Evolutionary conservation across 2,888 invertebrate genomes (phyloP).

Genomic region (Apamea epomidion): DNA sequence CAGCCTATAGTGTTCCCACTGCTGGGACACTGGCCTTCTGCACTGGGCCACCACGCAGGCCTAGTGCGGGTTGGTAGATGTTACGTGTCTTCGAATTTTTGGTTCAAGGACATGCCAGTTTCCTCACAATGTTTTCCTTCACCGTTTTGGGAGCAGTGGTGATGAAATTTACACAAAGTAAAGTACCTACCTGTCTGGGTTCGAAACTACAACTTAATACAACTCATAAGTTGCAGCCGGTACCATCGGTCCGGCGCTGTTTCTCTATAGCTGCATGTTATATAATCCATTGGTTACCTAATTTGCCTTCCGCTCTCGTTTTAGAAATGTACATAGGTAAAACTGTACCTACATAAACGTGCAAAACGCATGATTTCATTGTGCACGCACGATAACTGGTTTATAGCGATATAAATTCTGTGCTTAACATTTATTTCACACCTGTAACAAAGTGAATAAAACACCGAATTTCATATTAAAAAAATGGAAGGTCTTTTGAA

Average conservation of each 20-base stretch:
- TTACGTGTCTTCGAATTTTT: background rate
- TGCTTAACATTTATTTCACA: slow-evolving; percentile 69
- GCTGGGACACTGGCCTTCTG: background rate
- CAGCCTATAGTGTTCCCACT: background rate
- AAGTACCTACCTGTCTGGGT: background rate
- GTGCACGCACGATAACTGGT: slow-evolving; percentile 71
- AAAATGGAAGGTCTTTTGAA: slow-evolving; percentile 50
- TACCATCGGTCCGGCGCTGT: background rate
- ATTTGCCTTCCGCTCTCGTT: slow-evolving; percentile 4
- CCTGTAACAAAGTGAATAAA: slow-evolving; percentile 63
- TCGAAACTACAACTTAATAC: background rate
- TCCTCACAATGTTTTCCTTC: background rate
- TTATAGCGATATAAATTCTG: slow-evolving; percentile 76
- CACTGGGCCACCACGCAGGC: background rate
- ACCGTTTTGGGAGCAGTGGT: background rate
- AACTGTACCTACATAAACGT: slow-evolving; percentile 21
- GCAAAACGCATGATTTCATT: slow-evolving; percentile 42
- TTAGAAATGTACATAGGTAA: slow-evolving; percentile 8
- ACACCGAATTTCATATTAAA: slow-evolving; percentile 53
- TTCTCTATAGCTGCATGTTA: background rate
- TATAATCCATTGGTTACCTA: background rate
- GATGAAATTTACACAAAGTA: background rate
- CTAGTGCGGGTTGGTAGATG: no score
- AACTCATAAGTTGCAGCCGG: background rate
- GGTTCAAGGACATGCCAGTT: background rate